Percentiles rank a stretch among this genome's conserved stretches.
These are phyloP conservation scores for Pristionchus entomophagus DNA, from an alignment of 2,888 invertebrate species.

Conservation along the genomic window DNA sequence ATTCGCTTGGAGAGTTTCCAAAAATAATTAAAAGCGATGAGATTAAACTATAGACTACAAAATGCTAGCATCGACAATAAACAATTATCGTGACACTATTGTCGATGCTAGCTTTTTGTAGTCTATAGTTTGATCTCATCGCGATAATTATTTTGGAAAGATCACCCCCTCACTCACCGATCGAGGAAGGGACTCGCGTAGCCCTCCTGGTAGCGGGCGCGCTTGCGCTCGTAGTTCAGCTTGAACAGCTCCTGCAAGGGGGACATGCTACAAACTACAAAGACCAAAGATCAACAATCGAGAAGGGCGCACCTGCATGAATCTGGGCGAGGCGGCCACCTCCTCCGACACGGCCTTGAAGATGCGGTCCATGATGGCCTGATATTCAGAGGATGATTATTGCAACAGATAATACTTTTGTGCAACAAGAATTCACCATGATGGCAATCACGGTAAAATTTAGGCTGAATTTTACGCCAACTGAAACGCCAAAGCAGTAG, in stretches of 20 bases:
- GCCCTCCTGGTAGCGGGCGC: conserved; percentile 84
- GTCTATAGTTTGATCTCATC: not conserved
- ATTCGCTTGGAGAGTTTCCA: no score
- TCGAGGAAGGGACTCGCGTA: conserved; percentile 79
- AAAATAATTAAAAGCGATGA: not conserved
- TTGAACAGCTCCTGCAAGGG: conserved; percentile 85
- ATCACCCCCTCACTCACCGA: conserved; percentile 69
- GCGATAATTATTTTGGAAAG: not conserved
- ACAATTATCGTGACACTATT: no score
- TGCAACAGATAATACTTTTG: no score
- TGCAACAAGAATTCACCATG: no score
- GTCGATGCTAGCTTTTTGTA: no score
- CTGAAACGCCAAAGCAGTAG: no score
- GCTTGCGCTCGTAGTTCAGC: conserved; percentile 94
- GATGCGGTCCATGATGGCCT: conserved; percentile 95
- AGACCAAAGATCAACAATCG: not conserved
- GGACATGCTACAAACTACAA: conserved; percentile 79
- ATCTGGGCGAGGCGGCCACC: conserved; percentile 79
- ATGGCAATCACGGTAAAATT: no score
- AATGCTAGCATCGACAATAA: no score
- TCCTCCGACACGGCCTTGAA: conserved; percentile 96
- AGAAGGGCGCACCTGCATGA: conserved; percentile 57
- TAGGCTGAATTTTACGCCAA: no score
- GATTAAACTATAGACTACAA: no score
- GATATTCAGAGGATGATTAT: conserved; percentile 54